Base-by-base conservation (phyloP, 2,888 invertebrate species). In the Amiota mariae region DNA sequence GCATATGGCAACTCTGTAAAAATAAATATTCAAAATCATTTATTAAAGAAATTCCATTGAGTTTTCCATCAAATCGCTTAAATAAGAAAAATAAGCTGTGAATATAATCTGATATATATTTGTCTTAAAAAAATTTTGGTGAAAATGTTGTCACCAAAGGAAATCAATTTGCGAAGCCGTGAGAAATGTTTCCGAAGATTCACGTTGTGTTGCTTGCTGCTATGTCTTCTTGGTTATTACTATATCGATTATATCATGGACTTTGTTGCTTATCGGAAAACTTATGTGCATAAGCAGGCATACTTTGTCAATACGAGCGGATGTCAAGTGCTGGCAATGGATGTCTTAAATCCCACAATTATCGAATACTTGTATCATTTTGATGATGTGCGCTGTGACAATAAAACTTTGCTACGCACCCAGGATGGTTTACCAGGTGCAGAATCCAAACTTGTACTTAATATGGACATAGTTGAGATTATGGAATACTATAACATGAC, bases 401-500 rank as follows among this genome's bases (percentile, higher is more conserved):
- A 20, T 20, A 59, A 59, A 20, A 11, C n/a, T 6, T 59, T 59
- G 59, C 20, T 59, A 11, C 15, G 20, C 11, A 59, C 18, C 1
- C 59, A 20, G 20, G n/a, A 59, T 11, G 20, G 4, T 20, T 20
- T 12, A 15, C 18, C 18, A 11, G 20, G 11, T 8, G 12, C 10
- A 20, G 9, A 59, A 20, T 36, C 36, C 36, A 36, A 36, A 36
- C 9, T 59, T 9, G 59, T 18, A 12, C 18, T 66, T 20, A 66
- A 66, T 18, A 66, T 68, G 67, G 8, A 15, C 9, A n/a, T 51
- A 24, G 12, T 57, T 13, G n/a, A 72, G 13, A 64, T 51, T 18
- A 67, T 72, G 48, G 15, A 75, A 46, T 75, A 75, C 47, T 76
- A 59, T 57, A 76, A 77, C 15, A 71, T 76, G 63, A 49, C 73